Percentiles rank a stretch among this genome's conserved stretches.
Evolutionary conservation across 2,113 vertebrate genomes (phyloP).

Genomic region (Protobothrops flavoviridis): DNA sequence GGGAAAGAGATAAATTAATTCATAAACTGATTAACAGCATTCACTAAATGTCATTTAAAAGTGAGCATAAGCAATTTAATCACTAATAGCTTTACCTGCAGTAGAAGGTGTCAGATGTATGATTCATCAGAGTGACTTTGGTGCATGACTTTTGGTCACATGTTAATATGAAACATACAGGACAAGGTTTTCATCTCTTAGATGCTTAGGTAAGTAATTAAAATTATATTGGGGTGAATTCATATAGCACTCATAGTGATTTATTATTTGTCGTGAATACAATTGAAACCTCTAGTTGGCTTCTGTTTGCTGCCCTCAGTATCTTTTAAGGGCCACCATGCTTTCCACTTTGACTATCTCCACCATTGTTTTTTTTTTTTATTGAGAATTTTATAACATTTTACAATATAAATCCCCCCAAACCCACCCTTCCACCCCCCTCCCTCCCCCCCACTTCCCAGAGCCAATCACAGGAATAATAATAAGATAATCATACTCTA

Average conservation of each 20-base stretch:
- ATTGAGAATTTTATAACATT: too few species aligned
- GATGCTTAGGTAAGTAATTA: constrained; percentile 1
- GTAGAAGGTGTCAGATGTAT: constrained; percentile 10
- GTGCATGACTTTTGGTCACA: not conserved
- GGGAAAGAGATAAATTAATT: constrained; percentile 20
- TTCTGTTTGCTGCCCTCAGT: not conserved
- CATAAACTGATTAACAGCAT: not conserved
- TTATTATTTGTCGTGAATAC: not conserved
- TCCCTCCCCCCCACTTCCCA: too few species aligned
- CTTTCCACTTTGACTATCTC: not conserved
- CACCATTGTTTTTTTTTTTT: too few species aligned
- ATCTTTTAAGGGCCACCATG: not conserved
- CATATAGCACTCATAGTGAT: not conserved
- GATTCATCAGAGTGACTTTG: constrained; percentile 7
- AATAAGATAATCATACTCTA: too few species aligned
- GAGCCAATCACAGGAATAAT: too few species aligned
- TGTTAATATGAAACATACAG: not conserved
- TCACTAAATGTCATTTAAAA: constrained; percentile 13
- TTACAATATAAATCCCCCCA: too few species aligned
- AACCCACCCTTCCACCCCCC: too few species aligned
- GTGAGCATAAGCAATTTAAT: not conserved
- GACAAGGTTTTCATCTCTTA: not conserved
- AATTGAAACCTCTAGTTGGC: not conserved
- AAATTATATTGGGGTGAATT: not conserved
- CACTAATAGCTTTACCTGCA: constrained; percentile 8